Percentiles rank a stretch among this genome's conserved stretches.
These are phyloP conservation scores for Garra rufa DNA, from an alignment of 2,113 vertebrate genomes.

Conservation along the genomic window DNA sequence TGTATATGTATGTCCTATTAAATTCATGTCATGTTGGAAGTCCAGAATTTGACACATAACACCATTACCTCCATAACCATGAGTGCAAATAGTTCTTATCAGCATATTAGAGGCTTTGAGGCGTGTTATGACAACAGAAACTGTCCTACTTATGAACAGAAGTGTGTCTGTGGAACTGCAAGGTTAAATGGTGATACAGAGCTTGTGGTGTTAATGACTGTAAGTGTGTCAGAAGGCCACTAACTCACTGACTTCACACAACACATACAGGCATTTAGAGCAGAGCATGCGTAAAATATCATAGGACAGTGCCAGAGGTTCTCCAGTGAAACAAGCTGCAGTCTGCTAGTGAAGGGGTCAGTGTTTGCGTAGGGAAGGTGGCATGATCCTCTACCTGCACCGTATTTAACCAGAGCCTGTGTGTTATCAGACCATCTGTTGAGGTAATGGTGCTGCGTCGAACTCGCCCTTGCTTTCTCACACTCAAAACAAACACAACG, in stretches of 20 bases:
- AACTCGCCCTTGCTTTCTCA: conserved; percentile 19
- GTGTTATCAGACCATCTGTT: conserved; percentile 1
- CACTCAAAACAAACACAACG: conserved; percentile 18
- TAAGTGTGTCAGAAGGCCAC: neutral
- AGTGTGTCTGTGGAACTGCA: neutral
- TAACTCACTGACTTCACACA: neutral
- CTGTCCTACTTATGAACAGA: neutral
- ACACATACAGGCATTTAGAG: neutral
- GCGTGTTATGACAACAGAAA: conserved; percentile 1
- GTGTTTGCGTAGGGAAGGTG: neutral
- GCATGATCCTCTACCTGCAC: neutral
- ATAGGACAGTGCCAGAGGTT: neutral
- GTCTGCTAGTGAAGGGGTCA: neutral
- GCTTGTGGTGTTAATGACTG: neutral
- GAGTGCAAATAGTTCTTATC: neutral
- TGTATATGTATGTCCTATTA: neutral
- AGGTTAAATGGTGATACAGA: conserved; percentile 1
- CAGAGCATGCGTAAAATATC: neutral
- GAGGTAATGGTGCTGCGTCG: neutral
- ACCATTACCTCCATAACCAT: neutral
- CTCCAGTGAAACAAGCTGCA: neutral
- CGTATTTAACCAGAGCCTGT: neutral
- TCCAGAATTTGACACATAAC: neutral
- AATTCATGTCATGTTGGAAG: neutral
- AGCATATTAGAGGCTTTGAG: neutral